Conservation (phyloP, 2,797 vertebrate species). For the Melanotaenia trifasciata region DNA sequence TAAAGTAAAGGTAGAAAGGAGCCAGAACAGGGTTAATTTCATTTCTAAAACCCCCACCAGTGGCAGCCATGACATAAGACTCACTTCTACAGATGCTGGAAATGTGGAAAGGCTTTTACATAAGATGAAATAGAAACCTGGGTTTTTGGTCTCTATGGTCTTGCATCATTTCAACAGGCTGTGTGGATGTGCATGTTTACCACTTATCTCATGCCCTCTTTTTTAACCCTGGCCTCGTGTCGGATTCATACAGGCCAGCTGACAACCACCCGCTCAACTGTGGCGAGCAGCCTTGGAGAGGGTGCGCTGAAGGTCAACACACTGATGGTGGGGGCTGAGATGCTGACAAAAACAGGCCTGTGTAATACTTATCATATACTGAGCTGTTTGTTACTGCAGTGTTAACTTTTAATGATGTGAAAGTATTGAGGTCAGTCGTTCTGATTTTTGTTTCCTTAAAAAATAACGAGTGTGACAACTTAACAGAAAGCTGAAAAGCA, state of each 20-base stretch:
- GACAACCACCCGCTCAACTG: slow-evolving; percentile 39
- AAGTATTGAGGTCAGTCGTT: not conserved
- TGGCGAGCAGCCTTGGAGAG: slow-evolving; percentile 17
- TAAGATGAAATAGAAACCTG: not conserved
- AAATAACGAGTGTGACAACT: not conserved
- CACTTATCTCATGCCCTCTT: slow-evolving; percentile 34
- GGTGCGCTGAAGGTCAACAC: slow-evolving; percentile 17
- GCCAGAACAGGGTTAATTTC: not conserved
- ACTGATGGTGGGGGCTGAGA: slow-evolving; percentile 14
- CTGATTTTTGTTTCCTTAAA: not conserved
- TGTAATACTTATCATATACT: not conserved
- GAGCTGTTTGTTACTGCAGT: not conserved
- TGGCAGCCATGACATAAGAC: not conserved
- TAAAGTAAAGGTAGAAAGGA: not conserved
- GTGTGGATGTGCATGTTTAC: slow-evolving; percentile 13
- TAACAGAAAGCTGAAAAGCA: not conserved
- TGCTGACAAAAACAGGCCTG: slow-evolving; percentile 18
- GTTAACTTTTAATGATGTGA: not conserved
- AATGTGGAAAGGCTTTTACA: not conserved
- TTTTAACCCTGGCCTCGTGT: slow-evolving; percentile 35
- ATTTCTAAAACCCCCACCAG: not conserved
- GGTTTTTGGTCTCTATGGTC: slow-evolving; percentile 2
- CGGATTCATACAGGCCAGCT: slow-evolving; percentile 57
- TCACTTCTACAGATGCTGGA: not conserved
- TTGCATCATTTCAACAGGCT: slow-evolving; percentile 2